These are phyloP conservation scores for Platyrinchus mystaceus DNA, from an alignment of 2,797 vertebrate genomes.

Conservation along the genomic window DNA sequence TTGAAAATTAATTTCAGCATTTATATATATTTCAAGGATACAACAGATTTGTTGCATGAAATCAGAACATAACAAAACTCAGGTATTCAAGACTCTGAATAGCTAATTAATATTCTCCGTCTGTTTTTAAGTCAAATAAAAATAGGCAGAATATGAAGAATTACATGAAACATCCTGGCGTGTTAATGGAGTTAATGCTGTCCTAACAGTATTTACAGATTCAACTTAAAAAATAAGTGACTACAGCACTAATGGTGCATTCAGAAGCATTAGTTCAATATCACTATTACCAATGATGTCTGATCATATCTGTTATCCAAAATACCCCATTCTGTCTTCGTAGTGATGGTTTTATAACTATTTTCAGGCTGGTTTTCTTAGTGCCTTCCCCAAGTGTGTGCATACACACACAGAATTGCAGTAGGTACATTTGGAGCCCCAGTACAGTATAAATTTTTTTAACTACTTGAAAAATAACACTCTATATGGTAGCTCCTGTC, in stretches of 20 bases:
- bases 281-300: background rate
- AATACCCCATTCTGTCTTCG: background rate
- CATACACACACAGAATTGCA: background rate
- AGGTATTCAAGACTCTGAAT: background rate
- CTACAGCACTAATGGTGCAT: background rate
- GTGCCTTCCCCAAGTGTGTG: background rate
- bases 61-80: background rate
- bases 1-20: background rate
- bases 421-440: background rate
- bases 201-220: background rate
- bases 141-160: background rate
- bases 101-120: background rate
- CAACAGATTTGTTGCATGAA: background rate
- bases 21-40: background rate
- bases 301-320: constrained; percentile 11
- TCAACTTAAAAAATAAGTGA: background rate
- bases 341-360: background rate
- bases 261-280: background rate
- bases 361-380: background rate
- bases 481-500: background rate
- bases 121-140: background rate
- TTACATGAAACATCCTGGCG: background rate
- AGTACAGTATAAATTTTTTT: background rate
- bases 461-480: background rate
- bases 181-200: background rate